phyloP scores from a whole-genome alignment of 2,113 vertebrate genomes.

The Cheilinus undulatus region DNA sequence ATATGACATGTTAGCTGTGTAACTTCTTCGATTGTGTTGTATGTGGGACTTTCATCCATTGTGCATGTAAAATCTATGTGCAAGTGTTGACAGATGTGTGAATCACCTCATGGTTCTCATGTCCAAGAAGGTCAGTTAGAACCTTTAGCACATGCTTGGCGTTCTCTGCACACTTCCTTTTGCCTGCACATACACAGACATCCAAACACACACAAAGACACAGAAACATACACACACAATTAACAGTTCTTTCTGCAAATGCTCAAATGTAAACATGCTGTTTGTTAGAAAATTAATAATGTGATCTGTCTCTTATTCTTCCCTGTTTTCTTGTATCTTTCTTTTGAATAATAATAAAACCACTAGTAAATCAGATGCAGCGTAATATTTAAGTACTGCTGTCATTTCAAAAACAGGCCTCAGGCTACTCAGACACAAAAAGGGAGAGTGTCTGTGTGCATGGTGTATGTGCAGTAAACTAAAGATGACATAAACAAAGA shows the following conservation, averaged over 20 bases:
- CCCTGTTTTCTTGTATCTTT: neutral
- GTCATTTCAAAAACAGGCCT: neutral
- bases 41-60: neutral
- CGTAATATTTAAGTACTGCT: neutral
- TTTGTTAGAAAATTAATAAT: neutral
- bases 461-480: neutral
- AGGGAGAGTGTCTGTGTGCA: neutral
- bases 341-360: neutral
- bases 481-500: slow-evolving; percentile 1
- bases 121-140: slow-evolving; percentile 93
- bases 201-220: slow-evolving; percentile 16
- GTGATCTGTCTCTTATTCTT: neutral
- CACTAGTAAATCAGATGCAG: slow-evolving; percentile 2
- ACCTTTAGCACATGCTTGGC: slow-evolving; percentile 90
- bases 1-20: neutral
- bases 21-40: neutral
- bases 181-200: slow-evolving; percentile 82
- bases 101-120: slow-evolving; percentile 94
- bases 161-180: slow-evolving; percentile 89
- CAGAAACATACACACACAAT: neutral
- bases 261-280: neutral
- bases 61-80: slow-evolving; percentile 5
- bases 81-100: slow-evolving; percentile 19
- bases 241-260: neutral
- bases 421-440: neutral